Evolutionary conservation across 2,888 invertebrate species (phyloP).

Genomic region (Euplexia lucipara): DNA sequence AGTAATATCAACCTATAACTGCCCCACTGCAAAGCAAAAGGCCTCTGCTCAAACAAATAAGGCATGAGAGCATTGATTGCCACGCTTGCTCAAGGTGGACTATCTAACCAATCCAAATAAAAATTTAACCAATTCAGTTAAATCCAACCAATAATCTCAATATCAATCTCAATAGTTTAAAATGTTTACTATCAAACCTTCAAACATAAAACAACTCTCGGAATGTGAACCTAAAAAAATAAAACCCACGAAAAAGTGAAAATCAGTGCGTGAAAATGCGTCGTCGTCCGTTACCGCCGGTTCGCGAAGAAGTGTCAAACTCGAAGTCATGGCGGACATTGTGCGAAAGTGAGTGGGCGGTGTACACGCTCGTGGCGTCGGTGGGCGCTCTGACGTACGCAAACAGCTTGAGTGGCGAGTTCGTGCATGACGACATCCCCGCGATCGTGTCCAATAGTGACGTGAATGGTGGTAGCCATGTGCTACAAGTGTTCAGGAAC

Average conservation of each 20-base stretch:
- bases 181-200: conserved; percentile 16
- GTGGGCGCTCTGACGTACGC: conserved; percentile 93
- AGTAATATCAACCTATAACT: no score
- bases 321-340: conserved; percentile 77
- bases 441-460: conserved; percentile 96
- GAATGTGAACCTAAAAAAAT: conserved; percentile 22
- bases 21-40: no score
- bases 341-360: conserved; percentile 90
- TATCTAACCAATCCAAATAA: conserved; percentile 2
- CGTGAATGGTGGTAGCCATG: conserved; percentile 93
- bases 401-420: conserved; percentile 95
- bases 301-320: conserved; percentile 84
- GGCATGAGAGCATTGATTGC: no score
- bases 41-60: no score
- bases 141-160: conserved; percentile 6
- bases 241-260: conserved; percentile 20
- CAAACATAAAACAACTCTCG: not conserved
- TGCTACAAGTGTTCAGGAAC: conserved; percentile 93
- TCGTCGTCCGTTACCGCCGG: conserved; percentile 85
- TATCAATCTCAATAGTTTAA: not conserved
- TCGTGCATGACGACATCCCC: conserved; percentile 97
- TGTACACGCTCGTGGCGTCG: conserved; percentile 92
- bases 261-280: conserved; percentile 80
- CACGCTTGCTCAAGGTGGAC: not conserved
- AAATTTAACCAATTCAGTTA: conserved; percentile 2